These are phyloP conservation scores for Steinernema khuongi DNA, from an alignment of 1,140 invertebrate genomes.

Conservation along the genomic window DNA sequence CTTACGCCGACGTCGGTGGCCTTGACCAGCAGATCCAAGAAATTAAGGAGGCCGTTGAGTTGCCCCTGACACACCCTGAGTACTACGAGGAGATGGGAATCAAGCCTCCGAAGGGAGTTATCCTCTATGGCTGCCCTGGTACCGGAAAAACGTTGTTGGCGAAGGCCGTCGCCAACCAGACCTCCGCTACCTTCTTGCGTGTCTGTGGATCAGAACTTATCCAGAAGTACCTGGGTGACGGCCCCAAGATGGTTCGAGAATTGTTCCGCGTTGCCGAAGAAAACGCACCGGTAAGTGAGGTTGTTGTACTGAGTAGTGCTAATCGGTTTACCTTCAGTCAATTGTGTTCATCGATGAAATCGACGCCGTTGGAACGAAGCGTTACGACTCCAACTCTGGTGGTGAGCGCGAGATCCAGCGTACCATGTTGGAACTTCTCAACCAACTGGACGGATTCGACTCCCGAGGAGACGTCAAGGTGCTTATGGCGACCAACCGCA, in stretches of 20 bases:
- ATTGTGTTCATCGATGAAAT: slow-evolving; percentile 99
- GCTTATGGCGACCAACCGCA: slow-evolving; percentile 98
- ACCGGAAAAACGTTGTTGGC: slow-evolving; percentile 94
- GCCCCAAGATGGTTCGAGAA: slow-evolving; percentile 94
- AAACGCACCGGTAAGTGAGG: slow-evolving; percentile 72
- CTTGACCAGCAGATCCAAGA: slow-evolving; percentile 99
- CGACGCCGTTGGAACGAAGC: slow-evolving; percentile 97
- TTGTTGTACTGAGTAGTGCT: slow-evolving; percentile 7
- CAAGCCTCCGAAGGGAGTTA: slow-evolving; percentile 97
- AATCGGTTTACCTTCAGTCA: slow-evolving; percentile 63
- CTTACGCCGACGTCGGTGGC: slow-evolving; percentile 98
- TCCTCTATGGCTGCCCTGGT: slow-evolving; percentile 93
- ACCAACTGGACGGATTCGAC: slow-evolving; percentile 98
- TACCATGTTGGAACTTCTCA: slow-evolving; percentile 97
- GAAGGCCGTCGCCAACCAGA: slow-evolving; percentile 99
- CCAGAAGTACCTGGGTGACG: slow-evolving; percentile 98
- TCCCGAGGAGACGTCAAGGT: slow-evolving; percentile 92
- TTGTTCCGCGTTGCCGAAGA: slow-evolving; percentile 96
- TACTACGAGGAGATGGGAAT: slow-evolving; percentile 99
- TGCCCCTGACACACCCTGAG: slow-evolving; percentile 96
- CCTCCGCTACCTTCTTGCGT: slow-evolving; percentile 93
- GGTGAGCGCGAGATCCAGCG: slow-evolving; percentile 98
- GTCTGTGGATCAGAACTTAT: slow-evolving; percentile 98
- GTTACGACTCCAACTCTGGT: slow-evolving; percentile 97
- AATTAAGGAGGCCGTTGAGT: slow-evolving; percentile 97